Percentiles rank a stretch among this genome's conserved stretches.
phyloP scores from a whole-genome alignment of 2,888 invertebrate genomes.

The Euspilapteryx auroguttella region DNA sequence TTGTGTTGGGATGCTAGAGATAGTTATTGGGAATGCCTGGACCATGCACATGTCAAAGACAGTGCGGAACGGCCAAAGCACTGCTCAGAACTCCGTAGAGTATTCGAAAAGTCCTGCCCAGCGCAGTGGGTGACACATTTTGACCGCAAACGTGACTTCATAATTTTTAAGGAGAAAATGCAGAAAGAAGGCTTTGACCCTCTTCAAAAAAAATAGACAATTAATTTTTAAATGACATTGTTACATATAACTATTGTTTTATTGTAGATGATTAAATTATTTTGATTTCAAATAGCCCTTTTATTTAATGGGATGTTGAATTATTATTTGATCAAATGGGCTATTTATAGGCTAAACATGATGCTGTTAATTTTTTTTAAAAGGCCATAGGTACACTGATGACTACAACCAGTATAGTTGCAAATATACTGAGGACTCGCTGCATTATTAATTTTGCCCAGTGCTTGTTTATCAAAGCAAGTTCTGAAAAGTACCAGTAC shows the following conservation, averaged over 20 bases:
- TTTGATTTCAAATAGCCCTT: conserved; percentile 14
- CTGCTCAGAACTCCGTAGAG: conserved; percentile 71
- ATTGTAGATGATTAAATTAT: conserved; percentile 44
- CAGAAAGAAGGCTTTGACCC: conserved; percentile 86
- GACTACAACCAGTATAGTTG: too few relatives aligned
- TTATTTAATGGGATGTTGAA: too few relatives aligned
- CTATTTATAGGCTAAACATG: too few relatives aligned
- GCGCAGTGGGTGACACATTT: conserved; percentile 93
- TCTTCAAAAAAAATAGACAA: conserved; percentile 57
- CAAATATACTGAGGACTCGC: too few relatives aligned
- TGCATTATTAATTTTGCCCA: too few relatives aligned
- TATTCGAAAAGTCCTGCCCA: conserved; percentile 78
- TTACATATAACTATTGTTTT: conserved; percentile 31
- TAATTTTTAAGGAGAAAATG: conserved; percentile 86
- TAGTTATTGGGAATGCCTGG: conserved; percentile 88
- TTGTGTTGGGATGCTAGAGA: conserved; percentile 87
- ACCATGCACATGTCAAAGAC: conserved; percentile 66
- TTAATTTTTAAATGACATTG: conserved; percentile 16
- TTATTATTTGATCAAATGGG: too few relatives aligned
- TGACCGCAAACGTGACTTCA: conserved; percentile 85
- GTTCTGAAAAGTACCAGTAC: too few relatives aligned
- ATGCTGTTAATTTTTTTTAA: too few relatives aligned
- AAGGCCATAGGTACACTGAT: too few relatives aligned
- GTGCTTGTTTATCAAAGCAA: too few relatives aligned
- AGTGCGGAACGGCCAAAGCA: conserved; percentile 48